Conservation (phyloP, 2,113 vertebrate genomes). For the Myotis yumanensis region DNA sequence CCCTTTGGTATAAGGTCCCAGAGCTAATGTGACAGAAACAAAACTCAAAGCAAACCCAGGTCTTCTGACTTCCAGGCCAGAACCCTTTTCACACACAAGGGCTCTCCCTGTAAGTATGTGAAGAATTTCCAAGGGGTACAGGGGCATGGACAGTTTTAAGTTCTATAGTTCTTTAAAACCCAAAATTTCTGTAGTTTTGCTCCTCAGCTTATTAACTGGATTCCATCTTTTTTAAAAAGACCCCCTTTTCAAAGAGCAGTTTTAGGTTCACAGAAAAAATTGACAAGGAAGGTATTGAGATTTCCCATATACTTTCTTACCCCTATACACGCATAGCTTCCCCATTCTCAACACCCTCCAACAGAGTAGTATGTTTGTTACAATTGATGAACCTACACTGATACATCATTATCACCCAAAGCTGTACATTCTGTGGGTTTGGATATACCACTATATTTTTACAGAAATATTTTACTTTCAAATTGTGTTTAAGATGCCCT, state of each 20-base stretch:
- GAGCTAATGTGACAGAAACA: background rate
- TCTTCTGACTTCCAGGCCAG: background rate
- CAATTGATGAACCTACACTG: background rate
- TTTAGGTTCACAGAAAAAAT: conserved; percentile 5
- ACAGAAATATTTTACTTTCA: background rate
- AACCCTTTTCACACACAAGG: background rate
- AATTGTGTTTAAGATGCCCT: conserved; percentile 20
- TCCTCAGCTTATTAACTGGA: background rate
- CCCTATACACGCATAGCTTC: background rate
- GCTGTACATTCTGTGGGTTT: background rate
- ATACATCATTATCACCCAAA: background rate
- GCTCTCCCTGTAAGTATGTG: background rate
- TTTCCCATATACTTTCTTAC: background rate
- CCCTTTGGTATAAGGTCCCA: background rate
- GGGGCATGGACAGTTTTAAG: background rate
- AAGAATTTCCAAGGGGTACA: background rate
- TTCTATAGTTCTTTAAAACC: background rate
- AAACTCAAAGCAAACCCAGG: conserved; percentile 13
- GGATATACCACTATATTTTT: background rate
- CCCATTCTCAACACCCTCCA: background rate
- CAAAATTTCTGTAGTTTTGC: background rate
- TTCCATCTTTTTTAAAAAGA: background rate
- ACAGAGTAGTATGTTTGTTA: background rate
- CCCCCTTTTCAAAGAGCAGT: background rate
- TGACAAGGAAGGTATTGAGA: background rate